A percentile compares a stretch with the other conserved stretches of the same genome.
Evolutionary conservation across 1,140 invertebrate genomes (phyloP).

Genomic region (Drosophila eugracilis): DNA sequence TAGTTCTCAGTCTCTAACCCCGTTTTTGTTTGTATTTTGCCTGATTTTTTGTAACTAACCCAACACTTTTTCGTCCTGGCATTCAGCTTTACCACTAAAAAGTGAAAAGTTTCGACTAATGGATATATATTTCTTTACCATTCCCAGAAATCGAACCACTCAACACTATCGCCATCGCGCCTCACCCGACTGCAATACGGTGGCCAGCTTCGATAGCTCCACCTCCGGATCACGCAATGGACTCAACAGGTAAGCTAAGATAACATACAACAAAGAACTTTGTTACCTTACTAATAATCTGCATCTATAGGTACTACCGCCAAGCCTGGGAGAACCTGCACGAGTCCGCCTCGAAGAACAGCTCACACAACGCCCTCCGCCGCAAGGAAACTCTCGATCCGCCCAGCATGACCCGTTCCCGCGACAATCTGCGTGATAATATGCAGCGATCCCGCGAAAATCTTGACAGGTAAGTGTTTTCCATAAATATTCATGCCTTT

Average conservation of each 20-base stretch:
- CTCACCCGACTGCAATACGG: slow-evolving; percentile 94
- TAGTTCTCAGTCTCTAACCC: slow-evolving; percentile 30
- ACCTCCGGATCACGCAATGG: slow-evolving; percentile 93
- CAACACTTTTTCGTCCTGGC: slow-evolving; percentile 32
- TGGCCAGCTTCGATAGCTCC: slow-evolving; percentile 93
- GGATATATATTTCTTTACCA: slow-evolving; percentile 3
- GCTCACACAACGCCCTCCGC: slow-evolving; percentile 85
- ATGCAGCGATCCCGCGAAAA: slow-evolving; percentile 85
- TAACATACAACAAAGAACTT: no score
- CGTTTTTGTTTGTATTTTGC: slow-evolving; percentile 14
- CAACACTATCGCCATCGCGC: slow-evolving; percentile 93
- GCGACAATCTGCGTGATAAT: slow-evolving; percentile 84
- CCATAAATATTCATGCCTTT: neutral
- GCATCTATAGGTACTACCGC: slow-evolving; percentile 88
- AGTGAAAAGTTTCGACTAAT: slow-evolving; percentile 9
- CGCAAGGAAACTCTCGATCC: slow-evolving; percentile 91
- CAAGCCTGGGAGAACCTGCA: slow-evolving; percentile 97
- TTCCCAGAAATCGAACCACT: slow-evolving; percentile 89
- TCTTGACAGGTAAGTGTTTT: slow-evolving; percentile 84
- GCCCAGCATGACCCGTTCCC: slow-evolving; percentile 85
- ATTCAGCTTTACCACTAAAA: neutral
- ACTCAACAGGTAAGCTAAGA: slow-evolving; percentile 88
- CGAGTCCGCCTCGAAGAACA: slow-evolving; percentile 88
- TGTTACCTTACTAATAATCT: neutral
- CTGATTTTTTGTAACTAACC: slow-evolving; percentile 41